Evolutionary conservation across 2,113 vertebrate species (phyloP).

Genomic region (Tupaia tana): DNA sequence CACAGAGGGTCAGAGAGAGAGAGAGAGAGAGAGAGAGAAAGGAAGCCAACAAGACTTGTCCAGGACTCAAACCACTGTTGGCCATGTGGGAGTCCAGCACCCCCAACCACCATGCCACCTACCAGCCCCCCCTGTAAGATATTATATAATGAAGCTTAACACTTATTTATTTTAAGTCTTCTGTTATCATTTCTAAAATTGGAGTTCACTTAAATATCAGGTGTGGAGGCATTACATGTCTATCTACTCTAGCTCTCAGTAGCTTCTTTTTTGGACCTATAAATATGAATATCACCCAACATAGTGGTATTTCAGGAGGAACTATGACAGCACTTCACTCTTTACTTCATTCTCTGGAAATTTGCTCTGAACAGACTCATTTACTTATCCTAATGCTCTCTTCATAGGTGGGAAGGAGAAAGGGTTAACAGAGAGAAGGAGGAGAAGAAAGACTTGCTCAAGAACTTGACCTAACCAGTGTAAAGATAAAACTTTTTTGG

Average conservation of each 20-base stretch:
- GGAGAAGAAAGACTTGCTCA: slow-evolving; percentile 1
- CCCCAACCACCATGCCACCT: too few relatives aligned
- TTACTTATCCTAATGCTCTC: not conserved
- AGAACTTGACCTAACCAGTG: slow-evolving; percentile 1
- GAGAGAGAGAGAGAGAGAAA: too few relatives aligned
- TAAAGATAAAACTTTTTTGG: not conserved
- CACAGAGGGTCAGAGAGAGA: too few relatives aligned
- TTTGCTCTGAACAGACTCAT: not conserved
- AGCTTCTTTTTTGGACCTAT: not conserved
- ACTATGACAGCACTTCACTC: not conserved
- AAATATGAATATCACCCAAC: not conserved
- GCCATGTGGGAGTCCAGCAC: too few relatives aligned
- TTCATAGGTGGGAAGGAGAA: not conserved
- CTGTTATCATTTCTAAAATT: not conserved
- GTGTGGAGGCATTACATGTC: not conserved
- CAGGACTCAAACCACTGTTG: too few relatives aligned
- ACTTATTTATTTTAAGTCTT: slow-evolving; percentile 40
- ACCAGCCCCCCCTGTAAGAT: not conserved
- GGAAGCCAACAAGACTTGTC: too few relatives aligned
- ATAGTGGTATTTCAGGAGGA: not conserved
- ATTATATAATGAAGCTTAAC: not conserved
- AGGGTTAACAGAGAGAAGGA: not conserved
- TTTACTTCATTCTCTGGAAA: slow-evolving; percentile 1
- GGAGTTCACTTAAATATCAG: slow-evolving; percentile 28
- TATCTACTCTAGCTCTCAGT: not conserved